phyloP scores from a whole-genome alignment of 2,113 vertebrate species.

The Tapirus terrestris region DNA sequence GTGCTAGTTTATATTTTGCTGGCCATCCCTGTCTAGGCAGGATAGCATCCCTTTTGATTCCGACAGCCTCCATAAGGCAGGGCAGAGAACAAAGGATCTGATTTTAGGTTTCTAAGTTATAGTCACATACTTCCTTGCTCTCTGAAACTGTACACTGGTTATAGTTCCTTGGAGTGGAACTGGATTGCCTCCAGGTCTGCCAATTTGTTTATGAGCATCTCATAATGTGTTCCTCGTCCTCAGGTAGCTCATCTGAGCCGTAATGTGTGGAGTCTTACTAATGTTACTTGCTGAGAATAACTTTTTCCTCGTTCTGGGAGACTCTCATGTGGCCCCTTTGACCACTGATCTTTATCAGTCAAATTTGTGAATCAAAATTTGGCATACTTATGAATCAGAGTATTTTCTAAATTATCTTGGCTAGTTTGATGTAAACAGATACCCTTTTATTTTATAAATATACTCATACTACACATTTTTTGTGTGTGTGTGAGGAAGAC shows the following conservation, averaged over 20 bases:
- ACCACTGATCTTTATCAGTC: background rate
- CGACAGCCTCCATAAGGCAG: background rate
- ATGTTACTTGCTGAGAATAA: background rate
- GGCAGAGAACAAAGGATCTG: background rate
- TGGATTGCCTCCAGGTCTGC: fast-evolving
- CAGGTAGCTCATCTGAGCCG: background rate
- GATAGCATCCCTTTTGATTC: background rate
- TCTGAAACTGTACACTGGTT: background rate
- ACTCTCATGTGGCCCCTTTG: background rate
- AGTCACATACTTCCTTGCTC: background rate
- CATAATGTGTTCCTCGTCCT: fast-evolving
- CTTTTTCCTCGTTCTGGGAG: background rate
- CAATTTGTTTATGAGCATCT: background rate
- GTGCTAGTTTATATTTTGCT: background rate
- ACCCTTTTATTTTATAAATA: background rate
- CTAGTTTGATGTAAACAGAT: background rate
- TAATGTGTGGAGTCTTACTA: background rate
- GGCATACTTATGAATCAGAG: background rate
- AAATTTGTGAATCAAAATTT: background rate
- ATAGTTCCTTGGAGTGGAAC: background rate
- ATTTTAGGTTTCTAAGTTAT: background rate
- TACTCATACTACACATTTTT: background rate
- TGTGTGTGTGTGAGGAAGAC: no score
- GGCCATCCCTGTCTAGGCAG: background rate
- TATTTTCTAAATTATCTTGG: background rate